These are phyloP conservation scores for Callyntrura sp. DNA, from an alignment of 2,888 invertebrate genomes.

Conservation along the genomic window DNA sequence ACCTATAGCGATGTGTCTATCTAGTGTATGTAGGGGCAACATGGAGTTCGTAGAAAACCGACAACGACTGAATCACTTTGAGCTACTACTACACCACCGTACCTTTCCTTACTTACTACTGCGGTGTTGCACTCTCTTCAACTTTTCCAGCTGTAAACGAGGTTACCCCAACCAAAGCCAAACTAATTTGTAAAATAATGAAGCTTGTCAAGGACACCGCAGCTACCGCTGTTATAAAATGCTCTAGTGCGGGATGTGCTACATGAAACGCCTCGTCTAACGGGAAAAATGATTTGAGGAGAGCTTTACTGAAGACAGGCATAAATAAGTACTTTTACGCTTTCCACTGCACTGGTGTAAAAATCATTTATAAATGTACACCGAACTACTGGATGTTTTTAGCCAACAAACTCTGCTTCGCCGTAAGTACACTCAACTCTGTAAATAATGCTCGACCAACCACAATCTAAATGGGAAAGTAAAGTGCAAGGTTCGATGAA, in stretches of 20 bases:
- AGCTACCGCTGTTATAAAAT: neutral
- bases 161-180: conserved; percentile 24
- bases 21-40: too few relatives aligned
- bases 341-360: neutral
- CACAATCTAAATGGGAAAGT: too few relatives aligned
- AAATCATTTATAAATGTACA: neutral
- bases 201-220: conserved; percentile 22
- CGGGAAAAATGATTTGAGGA: neutral
- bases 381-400: too few relatives aligned
- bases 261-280: neutral
- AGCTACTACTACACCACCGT: neutral
- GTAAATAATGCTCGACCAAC: too few relatives aligned
- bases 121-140: neutral
- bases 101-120: neutral
- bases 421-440: neutral
- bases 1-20: too few relatives aligned
- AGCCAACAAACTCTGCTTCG: neutral
- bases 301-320: too few relatives aligned
- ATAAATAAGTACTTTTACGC: neutral
- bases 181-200: conserved; percentile 55
- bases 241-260: neutral
- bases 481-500: too few relatives aligned
- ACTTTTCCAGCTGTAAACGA: neutral
- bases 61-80: neutral
- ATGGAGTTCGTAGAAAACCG: neutral